These are phyloP conservation scores for Habropoda laboriosa DNA, from an alignment of 1,140 invertebrate species.

Conservation along the genomic window DNA sequence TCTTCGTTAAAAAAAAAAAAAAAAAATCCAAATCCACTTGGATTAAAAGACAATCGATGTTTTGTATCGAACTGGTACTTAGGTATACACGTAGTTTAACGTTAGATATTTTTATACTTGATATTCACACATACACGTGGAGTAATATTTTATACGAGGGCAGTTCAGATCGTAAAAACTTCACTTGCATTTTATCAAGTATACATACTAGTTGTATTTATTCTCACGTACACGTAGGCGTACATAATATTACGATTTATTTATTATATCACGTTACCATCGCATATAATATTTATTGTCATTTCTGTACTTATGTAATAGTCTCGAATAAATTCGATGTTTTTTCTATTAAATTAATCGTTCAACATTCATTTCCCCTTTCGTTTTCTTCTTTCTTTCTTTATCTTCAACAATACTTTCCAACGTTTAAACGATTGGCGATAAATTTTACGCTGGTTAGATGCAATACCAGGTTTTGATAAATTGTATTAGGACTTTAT, in stretches of 20 bases:
- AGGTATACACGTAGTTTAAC: constrained; percentile 45
- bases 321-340: constrained; percentile 68
- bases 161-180: constrained; percentile 40
- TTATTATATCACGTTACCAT: constrained; percentile 79
- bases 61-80: constrained; percentile 49
- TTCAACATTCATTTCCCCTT: background rate
- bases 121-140: constrained; percentile 38
- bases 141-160: constrained; percentile 43
- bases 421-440: background rate
- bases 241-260: constrained; percentile 69
- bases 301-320: constrained; percentile 71
- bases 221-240: constrained; percentile 66
- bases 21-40: constrained; percentile 21
- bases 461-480: constrained; percentile 13
- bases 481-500: constrained; percentile 38
- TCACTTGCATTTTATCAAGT: constrained; percentile 61
- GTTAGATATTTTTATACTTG: constrained; percentile 62
- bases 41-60: constrained; percentile 40
- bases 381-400: background rate
- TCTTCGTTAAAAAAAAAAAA: constrained; percentile 17
- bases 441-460: constrained; percentile 1
- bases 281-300: constrained; percentile 76
- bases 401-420: background rate
- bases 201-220: constrained; percentile 72
- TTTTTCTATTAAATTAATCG: constrained; percentile 54